Evolutionary conservation across 2,888 invertebrate species (phyloP).

Genomic region (Lasioglossum lativentre): DNA sequence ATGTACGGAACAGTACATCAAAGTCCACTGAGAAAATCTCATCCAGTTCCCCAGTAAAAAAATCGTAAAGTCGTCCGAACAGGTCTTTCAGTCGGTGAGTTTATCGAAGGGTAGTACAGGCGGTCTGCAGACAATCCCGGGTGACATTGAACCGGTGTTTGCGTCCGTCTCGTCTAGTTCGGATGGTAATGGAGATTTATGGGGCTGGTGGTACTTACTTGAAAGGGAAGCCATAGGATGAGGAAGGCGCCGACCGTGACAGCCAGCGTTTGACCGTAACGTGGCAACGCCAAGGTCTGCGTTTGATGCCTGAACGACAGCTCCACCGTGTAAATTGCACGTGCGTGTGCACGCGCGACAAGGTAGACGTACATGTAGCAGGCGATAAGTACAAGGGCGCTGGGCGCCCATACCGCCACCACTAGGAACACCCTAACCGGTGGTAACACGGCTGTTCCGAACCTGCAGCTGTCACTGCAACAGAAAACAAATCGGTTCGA

Average conservation of each 20-base stretch:
- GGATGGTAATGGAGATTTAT: slow-evolving; percentile 31
- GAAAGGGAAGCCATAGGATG: slow-evolving; percentile 88
- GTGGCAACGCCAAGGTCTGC: slow-evolving; percentile 84
- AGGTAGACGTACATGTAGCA: slow-evolving; percentile 88
- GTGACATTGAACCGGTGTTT: background rate
- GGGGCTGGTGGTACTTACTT: slow-evolving; percentile 82
- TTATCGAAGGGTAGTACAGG: background rate
- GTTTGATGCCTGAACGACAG: slow-evolving; percentile 85
- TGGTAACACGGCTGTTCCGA: slow-evolving; percentile 85
- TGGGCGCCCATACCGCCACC: slow-evolving; percentile 87
- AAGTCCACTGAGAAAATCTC: background rate
- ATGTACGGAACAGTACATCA: background rate
- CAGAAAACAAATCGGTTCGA: slow-evolving; percentile 47
- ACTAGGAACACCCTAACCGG: slow-evolving; percentile 87
- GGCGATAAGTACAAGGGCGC: slow-evolving; percentile 86
- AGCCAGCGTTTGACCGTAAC: slow-evolving; percentile 88
- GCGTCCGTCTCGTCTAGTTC: background rate
- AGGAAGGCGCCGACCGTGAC: slow-evolving; percentile 88
- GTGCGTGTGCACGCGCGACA: slow-evolving; percentile 88
- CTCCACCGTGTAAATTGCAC: slow-evolving; percentile 88
- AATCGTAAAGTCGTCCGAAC: background rate
- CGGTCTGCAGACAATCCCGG: background rate
- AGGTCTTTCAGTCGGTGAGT: background rate
- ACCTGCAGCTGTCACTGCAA: slow-evolving; percentile 85
- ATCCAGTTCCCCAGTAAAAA: background rate